Percentiles rank a stretch among this genome's conserved stretches.
phyloP scores from a whole-genome alignment of 92 coral and sea anemone genomes.

The Epizoanthus ramosus region DNA sequence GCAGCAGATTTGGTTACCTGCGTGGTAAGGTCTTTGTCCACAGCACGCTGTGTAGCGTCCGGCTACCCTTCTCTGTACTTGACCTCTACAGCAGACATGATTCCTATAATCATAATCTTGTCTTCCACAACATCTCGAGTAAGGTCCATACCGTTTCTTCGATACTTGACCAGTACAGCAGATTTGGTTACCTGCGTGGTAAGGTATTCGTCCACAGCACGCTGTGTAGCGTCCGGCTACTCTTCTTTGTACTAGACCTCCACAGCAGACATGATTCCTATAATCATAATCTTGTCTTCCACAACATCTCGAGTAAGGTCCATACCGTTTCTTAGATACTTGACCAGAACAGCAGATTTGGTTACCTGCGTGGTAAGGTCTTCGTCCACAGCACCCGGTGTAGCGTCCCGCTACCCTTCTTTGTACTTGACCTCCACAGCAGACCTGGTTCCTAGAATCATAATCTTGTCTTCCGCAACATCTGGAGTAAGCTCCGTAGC shows the following conservation, averaged over 20 bases:
- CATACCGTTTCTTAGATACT: neutral
- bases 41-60: neutral
- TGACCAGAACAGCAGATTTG: conserved; percentile 1
- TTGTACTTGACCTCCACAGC: too few species aligned
- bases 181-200: neutral
- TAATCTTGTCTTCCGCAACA: neutral
- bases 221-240: too few species aligned
- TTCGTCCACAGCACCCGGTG: too few species aligned
- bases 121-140: conserved; percentile 3
- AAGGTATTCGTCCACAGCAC: neutral
- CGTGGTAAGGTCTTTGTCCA: neutral
- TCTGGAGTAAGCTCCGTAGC: neutral
- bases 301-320: neutral
- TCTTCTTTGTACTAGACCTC: too few species aligned
- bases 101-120: neutral
- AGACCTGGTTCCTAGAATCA: neutral
- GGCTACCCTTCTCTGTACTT: neutral
- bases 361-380: neutral
- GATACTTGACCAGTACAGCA: conserved; percentile 3
- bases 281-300: neutral
- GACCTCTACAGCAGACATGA: neutral
- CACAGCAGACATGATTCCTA: neutral
- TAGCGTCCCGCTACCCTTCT: too few species aligned
- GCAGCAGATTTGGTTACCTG: neutral
- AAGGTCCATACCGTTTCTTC: neutral